These are phyloP conservation scores for Caenorhabditis japonica DNA, from an alignment of 2,888 invertebrate genomes.

Conservation along the genomic window DNA sequence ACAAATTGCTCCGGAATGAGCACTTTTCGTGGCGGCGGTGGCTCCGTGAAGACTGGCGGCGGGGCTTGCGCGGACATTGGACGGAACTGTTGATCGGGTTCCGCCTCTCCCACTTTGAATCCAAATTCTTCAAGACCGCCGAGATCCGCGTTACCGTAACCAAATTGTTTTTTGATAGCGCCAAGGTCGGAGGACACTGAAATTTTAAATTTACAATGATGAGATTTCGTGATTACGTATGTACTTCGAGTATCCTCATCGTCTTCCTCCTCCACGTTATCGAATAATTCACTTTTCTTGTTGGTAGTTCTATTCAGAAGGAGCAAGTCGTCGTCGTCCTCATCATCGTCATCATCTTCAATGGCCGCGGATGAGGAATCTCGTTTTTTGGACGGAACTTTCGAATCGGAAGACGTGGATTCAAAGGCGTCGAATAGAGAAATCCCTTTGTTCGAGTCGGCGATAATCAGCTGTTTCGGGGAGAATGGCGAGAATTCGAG, in stretches of 20 bases:
- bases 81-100: neutral
- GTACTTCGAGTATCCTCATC: constrained; percentile 44
- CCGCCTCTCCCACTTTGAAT: constrained; percentile 26
- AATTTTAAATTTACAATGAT: constrained; percentile 2
- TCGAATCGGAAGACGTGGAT: neutral
- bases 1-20: constrained; percentile 40
- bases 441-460: constrained; percentile 55
- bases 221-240: neutral
- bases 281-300: constrained; percentile 11
- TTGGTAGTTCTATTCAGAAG: constrained; percentile 25
- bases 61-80: neutral
- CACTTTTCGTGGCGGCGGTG: constrained; percentile 25
- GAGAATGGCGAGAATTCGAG: constrained; percentile 57
- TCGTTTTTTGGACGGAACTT: too few relatives aligned
- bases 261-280: constrained; percentile 37
- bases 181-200: constrained; percentile 64
- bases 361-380: neutral
- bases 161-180: constrained; percentile 60
- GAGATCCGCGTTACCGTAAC: constrained; percentile 40
- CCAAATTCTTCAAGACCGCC: constrained; percentile 54
- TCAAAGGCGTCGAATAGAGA: constrained; percentile 23
- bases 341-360: constrained; percentile 6
- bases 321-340: constrained; percentile 45
- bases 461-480: constrained; percentile 47
- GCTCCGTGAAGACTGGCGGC: constrained; percentile 3